Conservation (phyloP, 2,113 vertebrate genomes). For the Stegostoma tigrinum region DNA sequence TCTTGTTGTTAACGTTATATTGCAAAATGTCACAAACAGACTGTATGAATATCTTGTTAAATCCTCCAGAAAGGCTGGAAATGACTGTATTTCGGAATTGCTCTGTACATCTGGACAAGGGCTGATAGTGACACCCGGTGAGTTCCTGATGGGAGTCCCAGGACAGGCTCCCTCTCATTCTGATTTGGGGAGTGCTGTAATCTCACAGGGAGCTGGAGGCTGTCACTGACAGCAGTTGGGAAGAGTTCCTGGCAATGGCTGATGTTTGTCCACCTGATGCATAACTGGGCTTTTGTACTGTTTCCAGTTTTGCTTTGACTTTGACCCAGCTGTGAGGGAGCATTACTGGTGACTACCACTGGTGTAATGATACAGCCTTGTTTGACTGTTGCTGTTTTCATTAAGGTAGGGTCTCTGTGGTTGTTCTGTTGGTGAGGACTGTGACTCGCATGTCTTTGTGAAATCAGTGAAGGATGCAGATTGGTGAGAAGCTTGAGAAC, state of each 20-base stretch:
- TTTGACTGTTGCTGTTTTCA: neutral
- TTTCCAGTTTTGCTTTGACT: neutral
- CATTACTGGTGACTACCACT: neutral
- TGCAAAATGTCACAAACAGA: neutral
- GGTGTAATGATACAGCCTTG: neutral
- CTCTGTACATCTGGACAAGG: neutral
- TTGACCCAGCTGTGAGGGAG: neutral
- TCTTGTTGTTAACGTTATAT: neutral
- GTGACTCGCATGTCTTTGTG: neutral
- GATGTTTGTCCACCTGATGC: neutral
- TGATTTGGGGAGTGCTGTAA: no score
- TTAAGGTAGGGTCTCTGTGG: neutral
- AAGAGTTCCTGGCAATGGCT: neutral
- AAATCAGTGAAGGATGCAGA: neutral
- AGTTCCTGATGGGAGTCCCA: neutral
- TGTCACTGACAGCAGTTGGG: neutral
- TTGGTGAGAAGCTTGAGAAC: neutral
- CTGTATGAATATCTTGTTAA: neutral
- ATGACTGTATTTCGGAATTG: neutral
- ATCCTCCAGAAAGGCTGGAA: neutral
- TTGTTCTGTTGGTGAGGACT: neutral
- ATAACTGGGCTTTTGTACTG: neutral
- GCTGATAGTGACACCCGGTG: constrained; percentile 20
- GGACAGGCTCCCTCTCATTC: neutral
- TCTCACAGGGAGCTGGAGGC: neutral